Base-by-base conservation (phyloP, 2,797 vertebrate genomes). In the Fratercula arctica region DNA sequence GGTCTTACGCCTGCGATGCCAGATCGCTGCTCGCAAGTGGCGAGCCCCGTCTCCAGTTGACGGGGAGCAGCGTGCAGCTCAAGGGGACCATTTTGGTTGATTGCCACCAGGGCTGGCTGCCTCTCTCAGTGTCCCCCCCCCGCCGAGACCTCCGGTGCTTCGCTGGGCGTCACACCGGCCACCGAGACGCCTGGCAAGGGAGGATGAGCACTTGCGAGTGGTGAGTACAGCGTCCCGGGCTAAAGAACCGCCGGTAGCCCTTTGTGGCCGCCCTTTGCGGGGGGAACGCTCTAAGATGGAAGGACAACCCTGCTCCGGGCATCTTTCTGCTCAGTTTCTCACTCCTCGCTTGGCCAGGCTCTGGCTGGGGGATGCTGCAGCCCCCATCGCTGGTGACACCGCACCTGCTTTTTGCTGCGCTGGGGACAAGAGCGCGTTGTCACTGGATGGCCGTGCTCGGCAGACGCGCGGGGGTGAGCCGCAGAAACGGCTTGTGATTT, bases 11-110 rank as follows among this genome's bases (percentile, higher is more conserved):
- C 72, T 59, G 37, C 20, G 1, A 19, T 1, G 2, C 6, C 81
- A 39, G 59, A 5, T 4, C 37, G 0, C n/a, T 2, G 56, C 48
- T n/a, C 16, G 9, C 61, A 3, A 28, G 37, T 0, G 11, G 15
- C 2, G 9, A 66, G 35, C 39, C 50, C 11, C 5, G 10, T 1
- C 91, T 45, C 11, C 4, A 1, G 50, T 12, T 56, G 75, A 1
- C 0, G 45, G 1, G 51, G 59, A 60, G 46, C 85, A 13, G n/a
- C 2, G 3, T 31, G 64, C 31, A 64, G 60, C 70, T 66, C 70
- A 23, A 3, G 1, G 48, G 75, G 53, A 10, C 17, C 21, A 0
- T 57, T 84, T 41, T 5, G 84, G 19, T 19, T 78, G 68, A 4
- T 31, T 60, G 60, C 48, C 79, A 31, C 19, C 90, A 77, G 93